Percentiles rank a stretch among this genome's conserved stretches.
Conservation (phyloP, 2,888 invertebrate genomes). For the Cheilosia vulpina region DNA sequence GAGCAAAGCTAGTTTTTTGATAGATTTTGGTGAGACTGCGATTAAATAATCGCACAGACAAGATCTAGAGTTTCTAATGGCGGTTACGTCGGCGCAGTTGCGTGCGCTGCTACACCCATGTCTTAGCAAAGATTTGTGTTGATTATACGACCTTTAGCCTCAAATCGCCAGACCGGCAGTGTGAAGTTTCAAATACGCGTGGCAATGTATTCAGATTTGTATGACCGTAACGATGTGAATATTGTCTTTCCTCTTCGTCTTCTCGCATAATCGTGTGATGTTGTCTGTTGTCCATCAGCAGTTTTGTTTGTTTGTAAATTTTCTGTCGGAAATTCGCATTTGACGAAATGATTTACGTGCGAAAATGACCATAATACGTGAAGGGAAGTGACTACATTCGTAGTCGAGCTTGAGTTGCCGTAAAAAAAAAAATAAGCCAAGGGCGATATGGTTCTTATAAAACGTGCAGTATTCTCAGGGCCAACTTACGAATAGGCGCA, state of each 20-base stretch:
- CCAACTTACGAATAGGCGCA: too few relatives aligned
- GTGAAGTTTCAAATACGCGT: background rate
- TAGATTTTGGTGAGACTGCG: constrained; percentile 1
- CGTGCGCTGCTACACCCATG: constrained; percentile 15
- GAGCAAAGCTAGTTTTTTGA: constrained; percentile 20
- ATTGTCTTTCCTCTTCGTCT: constrained; percentile 6
- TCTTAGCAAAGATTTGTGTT: constrained; percentile 14
- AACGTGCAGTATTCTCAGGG: too few relatives aligned
- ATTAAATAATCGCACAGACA: constrained; percentile 19
- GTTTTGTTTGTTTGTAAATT: constrained; percentile 15
- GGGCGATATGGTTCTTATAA: constrained; percentile 2
- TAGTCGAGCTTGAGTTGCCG: background rate
- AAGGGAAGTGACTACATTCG: background rate
- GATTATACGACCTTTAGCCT: constrained; percentile 48
- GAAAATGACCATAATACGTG: constrained; percentile 20
- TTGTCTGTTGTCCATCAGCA: background rate
- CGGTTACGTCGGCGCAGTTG: background rate
- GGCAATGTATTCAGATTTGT: constrained; percentile 30
- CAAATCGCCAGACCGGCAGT: constrained; percentile 7
- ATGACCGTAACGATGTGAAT: constrained; percentile 23
- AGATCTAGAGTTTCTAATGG: constrained; percentile 4
- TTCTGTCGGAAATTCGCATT: constrained; percentile 45
- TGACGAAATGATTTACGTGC: constrained; percentile 47
- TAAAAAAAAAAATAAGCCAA: constrained; percentile 2
- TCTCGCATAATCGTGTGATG: background rate